A percentile compares a stretch with the other conserved stretches of the same genome.
These are phyloP conservation scores for Lanius ludovicianus DNA, from an alignment of 2,113 vertebrate species.

Conservation along the genomic window DNA sequence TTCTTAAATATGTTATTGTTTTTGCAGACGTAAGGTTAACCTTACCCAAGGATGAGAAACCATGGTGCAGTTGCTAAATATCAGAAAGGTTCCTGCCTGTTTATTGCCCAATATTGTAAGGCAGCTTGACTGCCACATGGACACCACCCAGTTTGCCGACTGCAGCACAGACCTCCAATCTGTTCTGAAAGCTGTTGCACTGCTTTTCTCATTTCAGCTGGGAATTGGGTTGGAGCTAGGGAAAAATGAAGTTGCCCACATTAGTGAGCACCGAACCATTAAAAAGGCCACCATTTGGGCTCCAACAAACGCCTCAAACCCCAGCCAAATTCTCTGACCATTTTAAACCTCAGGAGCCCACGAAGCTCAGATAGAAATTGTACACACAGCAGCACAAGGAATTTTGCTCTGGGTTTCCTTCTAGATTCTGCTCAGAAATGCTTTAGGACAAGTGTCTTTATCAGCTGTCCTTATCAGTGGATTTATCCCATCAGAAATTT, in stretches of 20 bases:
- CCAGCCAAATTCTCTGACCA: neutral
- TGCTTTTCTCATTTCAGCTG: conserved; percentile 28
- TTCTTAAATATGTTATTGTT: neutral
- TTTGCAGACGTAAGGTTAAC: neutral
- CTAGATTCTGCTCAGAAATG: neutral
- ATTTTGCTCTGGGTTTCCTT: neutral
- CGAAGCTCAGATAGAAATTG: neutral
- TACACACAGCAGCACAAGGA: neutral
- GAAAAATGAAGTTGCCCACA: conserved; percentile 11
- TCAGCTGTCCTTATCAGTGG: neutral
- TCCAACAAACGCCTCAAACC: neutral
- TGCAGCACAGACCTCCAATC: conserved; percentile 53
- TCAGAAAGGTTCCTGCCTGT: conserved; percentile 29
- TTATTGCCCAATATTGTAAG: conserved; percentile 22
- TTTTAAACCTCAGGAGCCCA: neutral
- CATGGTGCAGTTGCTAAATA: conserved; percentile 1
- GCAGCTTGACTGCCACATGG: conserved; percentile 62
- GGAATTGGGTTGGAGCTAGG: conserved; percentile 1
- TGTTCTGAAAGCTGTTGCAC: conserved; percentile 62
- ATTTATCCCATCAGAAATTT: neutral
- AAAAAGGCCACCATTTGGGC: conserved; percentile 7
- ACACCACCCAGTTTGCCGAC: conserved; percentile 43
- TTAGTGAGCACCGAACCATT: neutral
- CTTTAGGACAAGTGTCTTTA: neutral
- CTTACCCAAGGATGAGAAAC: conserved; percentile 4